Evolutionary conservation across 2,797 vertebrate genomes (phyloP).

Genomic region (Enteromius unitaeniatus): DNA sequence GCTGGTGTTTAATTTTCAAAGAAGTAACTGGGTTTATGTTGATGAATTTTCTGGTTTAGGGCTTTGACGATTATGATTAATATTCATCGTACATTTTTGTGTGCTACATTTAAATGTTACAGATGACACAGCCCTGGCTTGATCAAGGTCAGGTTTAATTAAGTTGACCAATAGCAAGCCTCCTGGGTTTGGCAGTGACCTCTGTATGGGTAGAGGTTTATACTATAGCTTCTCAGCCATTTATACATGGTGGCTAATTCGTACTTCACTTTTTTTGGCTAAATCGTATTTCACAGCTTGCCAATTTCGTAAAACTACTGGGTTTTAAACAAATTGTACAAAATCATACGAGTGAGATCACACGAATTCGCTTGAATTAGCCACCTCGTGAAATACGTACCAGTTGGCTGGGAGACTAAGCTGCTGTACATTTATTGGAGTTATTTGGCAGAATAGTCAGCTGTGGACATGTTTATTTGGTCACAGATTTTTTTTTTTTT

Average conservation of each 20-base stretch:
- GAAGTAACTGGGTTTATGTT: neutral
- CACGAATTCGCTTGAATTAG: no score
- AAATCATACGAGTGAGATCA: no score
- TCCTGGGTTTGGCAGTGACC: neutral
- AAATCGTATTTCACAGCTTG: no score
- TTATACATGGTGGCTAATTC: no score
- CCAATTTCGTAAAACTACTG: no score
- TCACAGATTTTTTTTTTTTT: neutral
- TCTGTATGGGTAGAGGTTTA: neutral
- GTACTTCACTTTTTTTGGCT: no score
- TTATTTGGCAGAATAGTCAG: neutral
- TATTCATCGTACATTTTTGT: neutral
- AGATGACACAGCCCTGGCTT: neutral
- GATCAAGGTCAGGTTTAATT: neutral
- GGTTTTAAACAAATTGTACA: no score
- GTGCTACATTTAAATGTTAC: neutral
- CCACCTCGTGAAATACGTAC: no score
- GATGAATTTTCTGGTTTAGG: neutral
- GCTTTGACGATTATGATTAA: neutral
- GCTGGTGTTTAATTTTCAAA: neutral
- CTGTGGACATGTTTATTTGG: neutral
- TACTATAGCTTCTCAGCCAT: no score
- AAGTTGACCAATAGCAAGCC: neutral
- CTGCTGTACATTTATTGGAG: neutral
- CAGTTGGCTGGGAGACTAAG: neutral